Conservation (phyloP, 2,797 vertebrate species). For the Microhierax caerulescens region DNA sequence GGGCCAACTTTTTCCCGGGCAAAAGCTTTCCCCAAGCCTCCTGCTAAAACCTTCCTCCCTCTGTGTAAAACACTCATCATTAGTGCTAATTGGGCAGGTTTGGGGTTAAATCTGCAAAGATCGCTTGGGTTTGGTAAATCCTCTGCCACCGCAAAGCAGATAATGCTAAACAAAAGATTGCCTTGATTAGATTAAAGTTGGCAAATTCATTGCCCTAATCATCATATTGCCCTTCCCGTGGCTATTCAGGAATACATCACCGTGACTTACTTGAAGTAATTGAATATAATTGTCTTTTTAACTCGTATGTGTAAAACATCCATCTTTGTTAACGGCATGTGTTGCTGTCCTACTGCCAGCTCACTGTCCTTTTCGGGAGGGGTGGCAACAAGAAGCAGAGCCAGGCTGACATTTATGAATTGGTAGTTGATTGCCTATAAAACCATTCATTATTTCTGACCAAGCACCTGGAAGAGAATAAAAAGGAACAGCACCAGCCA, state of each 20-base stretch:
- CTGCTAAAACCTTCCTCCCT: background rate
- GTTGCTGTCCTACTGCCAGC: conserved; percentile 60
- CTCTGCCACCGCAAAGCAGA: conserved; percentile 56
- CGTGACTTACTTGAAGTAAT: conserved; percentile 65
- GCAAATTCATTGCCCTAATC: conserved; percentile 64
- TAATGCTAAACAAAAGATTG: conserved; percentile 56
- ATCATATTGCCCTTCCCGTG: conserved; percentile 15
- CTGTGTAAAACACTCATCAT: background rate
- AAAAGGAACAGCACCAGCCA: background rate
- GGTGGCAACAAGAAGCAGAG: conserved; percentile 53
- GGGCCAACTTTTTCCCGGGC: background rate
- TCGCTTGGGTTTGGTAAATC: conserved; percentile 57
- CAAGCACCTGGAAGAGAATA: conserved; percentile 51
- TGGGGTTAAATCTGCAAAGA: conserved; percentile 51
- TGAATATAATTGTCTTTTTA: conserved; percentile 71
- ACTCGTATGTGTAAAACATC: conserved; percentile 57
- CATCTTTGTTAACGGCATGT: conserved; percentile 34
- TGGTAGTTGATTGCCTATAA: conserved; percentile 63
- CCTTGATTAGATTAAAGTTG: conserved; percentile 59
- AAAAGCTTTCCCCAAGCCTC: background rate
- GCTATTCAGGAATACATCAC: conserved; percentile 62
- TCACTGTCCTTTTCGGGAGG: background rate
- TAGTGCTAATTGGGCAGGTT: conserved; percentile 24
- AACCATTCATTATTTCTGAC: conserved; percentile 58
- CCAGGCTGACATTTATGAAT: conserved; percentile 55